Evolutionary conservation across 2,888 invertebrate species (phyloP), one percentile per base, ranked within the genome.

Genomic region (Coenonympha glycerion): DNA sequence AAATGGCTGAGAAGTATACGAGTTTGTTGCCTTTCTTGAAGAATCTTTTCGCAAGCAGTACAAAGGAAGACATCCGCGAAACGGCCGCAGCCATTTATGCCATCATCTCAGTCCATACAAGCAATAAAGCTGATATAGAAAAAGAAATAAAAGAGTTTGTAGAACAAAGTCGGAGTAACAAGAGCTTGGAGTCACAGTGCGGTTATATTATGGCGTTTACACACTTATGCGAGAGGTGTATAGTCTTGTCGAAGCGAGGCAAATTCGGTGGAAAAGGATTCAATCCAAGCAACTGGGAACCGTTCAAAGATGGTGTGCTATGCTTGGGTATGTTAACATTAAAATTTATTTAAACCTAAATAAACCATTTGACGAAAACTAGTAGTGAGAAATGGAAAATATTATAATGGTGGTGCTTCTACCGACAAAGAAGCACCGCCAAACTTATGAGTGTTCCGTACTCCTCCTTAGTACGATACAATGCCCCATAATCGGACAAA

Each of bases 1-100:
- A 90, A 49, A 88, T 95, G 65, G 89, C 92, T 0, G 68, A 88
- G 24, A 88, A 90, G 56, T 91, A 94, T 69, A 79, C 89, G 2
- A 89, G 85, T 24, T 89, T 93, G 13, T 67, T 92, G 9, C 87
- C 89, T 3, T 93, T 93, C 90, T 71, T 94, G 1, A 82, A 88
- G 63, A 89, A 89, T 52, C 77, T 92, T 1, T 84, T 93, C 45
- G 90, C 89, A 11, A 92, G 91, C 39, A 85, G 80, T 57, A 91
- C 92, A 5, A 93, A 93, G 60, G 94, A 95, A 73, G 93, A 92
- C 15, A 89, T 95, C 55, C 88, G 96, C 39, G 91, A 92, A 39
- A 84, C 90, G 44, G 91, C 92, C 0, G 91, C 95, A 0, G 88
- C 92, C 59, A 89, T 96, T 46, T 95, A 92, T 72, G 93, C 92